Evolutionary conservation across 2,888 invertebrate genomes (phyloP), one percentile per base, ranked within the genome.

Genomic region (Cryptocephalus primarius): DNA sequence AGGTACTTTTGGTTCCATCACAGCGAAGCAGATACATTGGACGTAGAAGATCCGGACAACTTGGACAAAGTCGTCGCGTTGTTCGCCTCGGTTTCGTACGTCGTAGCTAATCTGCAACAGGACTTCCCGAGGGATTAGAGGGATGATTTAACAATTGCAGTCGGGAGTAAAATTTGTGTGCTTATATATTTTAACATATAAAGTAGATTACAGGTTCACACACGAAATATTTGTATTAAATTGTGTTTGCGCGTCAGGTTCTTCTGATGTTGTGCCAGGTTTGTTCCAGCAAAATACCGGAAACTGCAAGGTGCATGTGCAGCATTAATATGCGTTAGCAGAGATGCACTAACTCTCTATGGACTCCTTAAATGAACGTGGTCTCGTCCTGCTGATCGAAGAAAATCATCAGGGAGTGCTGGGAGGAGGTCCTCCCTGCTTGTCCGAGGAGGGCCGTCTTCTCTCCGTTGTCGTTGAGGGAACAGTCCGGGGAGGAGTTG

Each of bases 321-420:
- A 22, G 3, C 2, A 22, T 22, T 6, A 22, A 2, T 6, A 22
- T 6, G 22, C 22, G n/a, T n/a, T n/a, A n/a, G n/a, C n/a, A n/a
- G n/a, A n/a, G n/a, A n/a, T n/a, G n/a, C n/a, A n/a, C n/a, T n/a
- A n/a, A n/a, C n/a, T n/a, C n/a, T n/a, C n/a, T n/a, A n/a, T n/a
- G n/a, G n/a, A n/a, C 46, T 34, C 36, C 38, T 48, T 51, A 89
- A 57, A 89, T 85, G 44, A 89, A 75, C 10, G 89, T 89, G 61
- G 89, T 89, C 71, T 89, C 89, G 64, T 90, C 89, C 60, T 86
- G 80, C n/a, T 83, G 75, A 49, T 88, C 88, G 59, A 85, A 83
- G 44, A 82, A 79, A 73, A 87, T 79, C 39, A 88, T 61, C 2
- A 88, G 71, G 1, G 88, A 87, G 55, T 86, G 83, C 56, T 87